Conservation (phyloP, 2,113 vertebrate species). For the Pseudonaja textilis region DNA sequence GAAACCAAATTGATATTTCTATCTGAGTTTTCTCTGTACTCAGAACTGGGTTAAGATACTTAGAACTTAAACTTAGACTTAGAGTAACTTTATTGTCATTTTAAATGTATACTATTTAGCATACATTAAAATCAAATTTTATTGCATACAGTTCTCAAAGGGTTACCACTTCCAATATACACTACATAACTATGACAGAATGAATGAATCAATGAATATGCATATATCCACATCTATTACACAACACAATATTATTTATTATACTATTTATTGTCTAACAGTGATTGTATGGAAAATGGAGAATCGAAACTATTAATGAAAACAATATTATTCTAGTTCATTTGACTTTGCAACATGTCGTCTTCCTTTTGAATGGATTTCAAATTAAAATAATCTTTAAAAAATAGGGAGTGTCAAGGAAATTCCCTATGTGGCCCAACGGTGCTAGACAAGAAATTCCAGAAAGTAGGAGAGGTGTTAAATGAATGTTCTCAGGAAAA, state of each 20-base stretch:
- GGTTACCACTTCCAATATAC: too few species aligned
- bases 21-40: background rate
- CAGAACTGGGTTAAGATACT: background rate
- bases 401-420: background rate
- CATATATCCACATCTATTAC: too few species aligned
- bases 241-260: too few species aligned
- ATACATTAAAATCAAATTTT: too few species aligned
- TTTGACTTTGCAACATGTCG: background rate
- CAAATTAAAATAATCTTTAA: background rate
- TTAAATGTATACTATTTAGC: too few species aligned
- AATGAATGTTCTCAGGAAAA: background rate
- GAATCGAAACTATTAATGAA: background rate
- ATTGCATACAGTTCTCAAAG: too few species aligned
- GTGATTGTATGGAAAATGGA: background rate
- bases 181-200: too few species aligned
- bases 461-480: background rate
- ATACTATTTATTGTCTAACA: background rate
- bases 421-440: background rate
- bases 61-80: too few species aligned
- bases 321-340: background rate
- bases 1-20: background rate
- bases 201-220: too few species aligned
- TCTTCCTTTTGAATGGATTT: background rate
- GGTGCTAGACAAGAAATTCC: background rate
- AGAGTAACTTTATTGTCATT: too few species aligned